Percentiles rank a stretch among this genome's conserved stretches.
Evolutionary conservation across 2,888 invertebrate species (phyloP).

Genomic region (Galeopsomyia nigrocyanea): DNA sequence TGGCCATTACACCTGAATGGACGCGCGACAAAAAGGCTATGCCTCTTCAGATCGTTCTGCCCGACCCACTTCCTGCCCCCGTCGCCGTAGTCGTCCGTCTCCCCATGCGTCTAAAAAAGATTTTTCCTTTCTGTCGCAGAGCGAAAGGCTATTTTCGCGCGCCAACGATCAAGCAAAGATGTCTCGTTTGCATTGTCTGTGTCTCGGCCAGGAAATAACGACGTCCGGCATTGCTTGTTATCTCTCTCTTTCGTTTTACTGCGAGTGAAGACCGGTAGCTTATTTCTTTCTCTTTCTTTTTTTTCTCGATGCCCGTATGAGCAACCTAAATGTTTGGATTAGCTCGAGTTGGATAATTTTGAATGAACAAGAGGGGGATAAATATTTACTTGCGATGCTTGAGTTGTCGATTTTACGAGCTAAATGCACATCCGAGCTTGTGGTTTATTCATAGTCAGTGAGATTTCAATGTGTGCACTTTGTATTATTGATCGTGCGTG

Average conservation of each 20-base stretch:
- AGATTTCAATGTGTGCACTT: no score
- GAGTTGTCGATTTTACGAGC: neutral
- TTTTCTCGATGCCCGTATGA: conserved; percentile 3
- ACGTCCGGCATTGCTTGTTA: no score
- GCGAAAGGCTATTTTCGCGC: conserved; percentile 19
- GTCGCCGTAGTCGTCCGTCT: conserved; percentile 22
- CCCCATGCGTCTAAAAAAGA: conserved; percentile 22
- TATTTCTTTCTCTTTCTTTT: conserved; percentile 10
- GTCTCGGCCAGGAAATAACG: no score
- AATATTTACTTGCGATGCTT: conserved; percentile 29
- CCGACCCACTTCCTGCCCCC: conserved; percentile 67
- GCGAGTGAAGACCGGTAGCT: neutral
- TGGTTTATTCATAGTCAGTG: no score
- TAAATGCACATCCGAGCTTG: no score
- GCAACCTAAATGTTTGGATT: conserved; percentile 33
- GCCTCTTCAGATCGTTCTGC: conserved; percentile 61
- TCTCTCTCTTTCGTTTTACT: no score
- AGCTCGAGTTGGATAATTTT: conserved; percentile 31
- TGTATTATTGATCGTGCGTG: no score
- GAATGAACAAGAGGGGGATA: conserved; percentile 6
- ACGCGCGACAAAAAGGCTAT: conserved; percentile 59
- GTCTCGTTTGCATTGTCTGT: no score
- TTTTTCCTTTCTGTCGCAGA: conserved; percentile 7
- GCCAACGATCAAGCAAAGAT: no score
- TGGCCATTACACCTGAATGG: conserved; percentile 69